Evolutionary conservation across 2,797 vertebrate genomes (phyloP).

Genomic region (Sparidentex hasta): DNA sequence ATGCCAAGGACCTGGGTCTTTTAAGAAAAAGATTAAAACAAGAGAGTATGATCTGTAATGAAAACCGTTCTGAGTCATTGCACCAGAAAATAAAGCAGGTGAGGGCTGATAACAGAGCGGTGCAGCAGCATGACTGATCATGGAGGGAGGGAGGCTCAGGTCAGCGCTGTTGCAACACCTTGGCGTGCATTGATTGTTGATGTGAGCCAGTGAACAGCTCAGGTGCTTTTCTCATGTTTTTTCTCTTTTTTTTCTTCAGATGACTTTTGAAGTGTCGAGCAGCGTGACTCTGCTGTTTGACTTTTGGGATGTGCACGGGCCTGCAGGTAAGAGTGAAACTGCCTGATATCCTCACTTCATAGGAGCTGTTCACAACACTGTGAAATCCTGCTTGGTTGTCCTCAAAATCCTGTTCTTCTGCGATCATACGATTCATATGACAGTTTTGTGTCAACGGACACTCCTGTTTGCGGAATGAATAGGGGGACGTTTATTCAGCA

Average conservation of each 20-base stretch:
- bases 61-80: neutral
- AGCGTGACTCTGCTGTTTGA: constrained; percentile 92
- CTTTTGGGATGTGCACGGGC: constrained; percentile 92
- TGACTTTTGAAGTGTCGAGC: constrained; percentile 91
- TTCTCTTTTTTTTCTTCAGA: constrained; percentile 81
- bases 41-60: neutral
- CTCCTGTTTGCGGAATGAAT: neutral
- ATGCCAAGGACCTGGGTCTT: neutral
- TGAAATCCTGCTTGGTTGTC: too few species aligned
- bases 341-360: too few species aligned
- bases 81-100: neutral
- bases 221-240: neutral
- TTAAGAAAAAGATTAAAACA: neutral
- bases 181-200: neutral
- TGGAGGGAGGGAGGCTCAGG: constrained; percentile 11
- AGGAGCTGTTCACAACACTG: too few species aligned
- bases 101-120: constrained; percentile 12
- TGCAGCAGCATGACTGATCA: neutral
- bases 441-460: neutral
- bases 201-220: neutral
- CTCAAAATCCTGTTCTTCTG: constrained; percentile 4
- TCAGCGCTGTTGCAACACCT: neutral
- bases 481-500: neutral
- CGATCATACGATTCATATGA: too few species aligned
- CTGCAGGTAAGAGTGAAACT: constrained; percentile 84